These are phyloP conservation scores for Tachysurus vachellii DNA, from an alignment of 2,113 vertebrate genomes.

Conservation along the genomic window DNA sequence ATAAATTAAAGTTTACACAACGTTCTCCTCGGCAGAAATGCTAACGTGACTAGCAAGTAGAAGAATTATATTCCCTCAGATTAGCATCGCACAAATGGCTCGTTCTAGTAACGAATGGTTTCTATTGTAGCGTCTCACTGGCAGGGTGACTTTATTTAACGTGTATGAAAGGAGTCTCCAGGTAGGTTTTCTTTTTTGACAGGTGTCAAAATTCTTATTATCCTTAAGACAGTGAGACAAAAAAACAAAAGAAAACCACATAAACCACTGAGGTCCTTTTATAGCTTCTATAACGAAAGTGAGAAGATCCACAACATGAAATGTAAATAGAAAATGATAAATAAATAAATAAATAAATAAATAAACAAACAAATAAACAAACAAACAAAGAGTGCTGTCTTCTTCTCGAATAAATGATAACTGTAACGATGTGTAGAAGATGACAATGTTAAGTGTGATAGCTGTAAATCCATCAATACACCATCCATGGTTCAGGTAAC, in stretches of 20 bases:
- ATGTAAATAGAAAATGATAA: background rate
- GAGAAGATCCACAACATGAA: background rate
- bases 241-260: background rate
- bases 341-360: too few relatives aligned
- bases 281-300: too few relatives aligned
- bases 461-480: background rate
- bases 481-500: too few relatives aligned
- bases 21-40: background rate
- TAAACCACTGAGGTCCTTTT: too few relatives aligned
- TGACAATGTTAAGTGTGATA: too few relatives aligned
- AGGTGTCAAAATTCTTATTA: too few relatives aligned
- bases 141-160: background rate
- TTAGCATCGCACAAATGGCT: background rate
- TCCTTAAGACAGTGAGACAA: background rate
- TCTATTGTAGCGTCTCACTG: background rate
- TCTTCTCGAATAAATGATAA: background rate
- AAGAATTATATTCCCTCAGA: background rate
- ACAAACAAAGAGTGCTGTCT: background rate
- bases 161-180: background rate
- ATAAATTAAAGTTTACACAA: background rate
- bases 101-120: background rate
- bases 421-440: background rate
- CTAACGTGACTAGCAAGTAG: background rate
- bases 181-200: background rate
- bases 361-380: background rate